Conservation (phyloP, 2,113 vertebrate genomes). For the Leucoraja erinaceus region DNA sequence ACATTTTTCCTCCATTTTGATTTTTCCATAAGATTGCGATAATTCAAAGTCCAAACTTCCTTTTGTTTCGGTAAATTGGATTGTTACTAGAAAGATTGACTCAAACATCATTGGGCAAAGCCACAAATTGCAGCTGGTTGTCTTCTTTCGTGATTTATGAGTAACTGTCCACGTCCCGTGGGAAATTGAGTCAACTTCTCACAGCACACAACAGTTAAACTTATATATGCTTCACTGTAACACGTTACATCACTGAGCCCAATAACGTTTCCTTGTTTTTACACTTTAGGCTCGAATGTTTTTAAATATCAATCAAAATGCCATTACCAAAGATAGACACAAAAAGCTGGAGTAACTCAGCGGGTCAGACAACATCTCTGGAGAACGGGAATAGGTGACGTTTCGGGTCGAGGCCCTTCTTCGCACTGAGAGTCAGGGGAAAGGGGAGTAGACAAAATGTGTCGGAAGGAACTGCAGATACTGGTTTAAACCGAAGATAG, state of each 20-base stretch:
- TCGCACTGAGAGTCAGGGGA: too few relatives aligned
- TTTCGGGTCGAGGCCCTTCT: too few relatives aligned
- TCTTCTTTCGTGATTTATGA: neutral
- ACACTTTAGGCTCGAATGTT: neutral
- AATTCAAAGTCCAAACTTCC: neutral
- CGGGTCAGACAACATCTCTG: too few relatives aligned
- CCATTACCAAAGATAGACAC: neutral
- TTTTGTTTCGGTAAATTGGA: neutral
- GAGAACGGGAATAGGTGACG: too few relatives aligned
- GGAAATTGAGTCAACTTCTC: neutral
- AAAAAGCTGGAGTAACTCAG: too few relatives aligned
- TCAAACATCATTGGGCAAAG: neutral
- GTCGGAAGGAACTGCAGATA: too few relatives aligned
- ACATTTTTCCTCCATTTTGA: neutral
- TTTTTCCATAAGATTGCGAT: neutral
- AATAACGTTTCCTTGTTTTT: neutral
- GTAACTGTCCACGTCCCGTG: neutral
- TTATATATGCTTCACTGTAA: neutral
- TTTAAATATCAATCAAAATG: constrained; percentile 21
- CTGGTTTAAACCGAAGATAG: too few relatives aligned
- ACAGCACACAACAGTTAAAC: neutral
- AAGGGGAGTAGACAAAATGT: too few relatives aligned
- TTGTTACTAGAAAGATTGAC: neutral
- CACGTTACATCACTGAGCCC: neutral
- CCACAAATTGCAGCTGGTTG: neutral